These are phyloP conservation scores for Cryptocephalus moraei DNA, from an alignment of 2,888 invertebrate genomes.

Conservation along the genomic window DNA sequence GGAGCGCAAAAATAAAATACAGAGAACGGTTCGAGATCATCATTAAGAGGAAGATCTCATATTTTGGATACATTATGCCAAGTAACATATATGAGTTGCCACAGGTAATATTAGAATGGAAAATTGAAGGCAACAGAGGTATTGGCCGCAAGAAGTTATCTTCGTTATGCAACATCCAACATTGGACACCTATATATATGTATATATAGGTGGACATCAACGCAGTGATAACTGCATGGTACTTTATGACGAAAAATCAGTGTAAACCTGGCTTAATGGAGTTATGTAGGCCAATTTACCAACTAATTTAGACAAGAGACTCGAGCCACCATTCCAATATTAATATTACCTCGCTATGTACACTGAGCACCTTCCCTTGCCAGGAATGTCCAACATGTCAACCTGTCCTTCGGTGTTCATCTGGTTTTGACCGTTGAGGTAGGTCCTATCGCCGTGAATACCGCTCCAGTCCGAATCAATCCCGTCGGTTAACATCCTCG, in stretches of 20 bases:
- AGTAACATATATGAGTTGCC: background rate
- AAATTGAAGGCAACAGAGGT: background rate
- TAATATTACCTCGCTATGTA: slow-evolving; percentile 63
- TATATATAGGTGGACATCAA: too few relatives aligned
- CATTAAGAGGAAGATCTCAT: background rate
- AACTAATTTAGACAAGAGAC: too few relatives aligned
- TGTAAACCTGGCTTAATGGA: too few relatives aligned
- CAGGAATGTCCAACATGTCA: slow-evolving; percentile 89
- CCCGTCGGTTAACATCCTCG: slow-evolving; percentile 35
- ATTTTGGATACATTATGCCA: too few relatives aligned
- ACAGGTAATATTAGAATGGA: background rate
- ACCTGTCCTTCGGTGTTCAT: slow-evolving; percentile 57
- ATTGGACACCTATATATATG: too few relatives aligned
- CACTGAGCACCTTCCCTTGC: slow-evolving; percentile 86
- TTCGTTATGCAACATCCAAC: too few relatives aligned
- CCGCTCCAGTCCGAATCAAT: slow-evolving; percentile 36
- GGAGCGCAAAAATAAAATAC: background rate
- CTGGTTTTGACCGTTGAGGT: slow-evolving; percentile 32
- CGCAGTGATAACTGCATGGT: too few relatives aligned
- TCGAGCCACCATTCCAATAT: background rate
- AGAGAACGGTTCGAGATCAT: background rate
- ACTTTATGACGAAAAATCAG: too few relatives aligned
- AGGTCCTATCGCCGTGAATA: slow-evolving; percentile 30
- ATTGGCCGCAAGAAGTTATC: background rate
- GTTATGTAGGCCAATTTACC: too few relatives aligned